Evolutionary conservation across 1,140 invertebrate genomes (phyloP), one percentile per base, ranked within the genome.

Genomic region (Drosophila melanogaster): DNA sequence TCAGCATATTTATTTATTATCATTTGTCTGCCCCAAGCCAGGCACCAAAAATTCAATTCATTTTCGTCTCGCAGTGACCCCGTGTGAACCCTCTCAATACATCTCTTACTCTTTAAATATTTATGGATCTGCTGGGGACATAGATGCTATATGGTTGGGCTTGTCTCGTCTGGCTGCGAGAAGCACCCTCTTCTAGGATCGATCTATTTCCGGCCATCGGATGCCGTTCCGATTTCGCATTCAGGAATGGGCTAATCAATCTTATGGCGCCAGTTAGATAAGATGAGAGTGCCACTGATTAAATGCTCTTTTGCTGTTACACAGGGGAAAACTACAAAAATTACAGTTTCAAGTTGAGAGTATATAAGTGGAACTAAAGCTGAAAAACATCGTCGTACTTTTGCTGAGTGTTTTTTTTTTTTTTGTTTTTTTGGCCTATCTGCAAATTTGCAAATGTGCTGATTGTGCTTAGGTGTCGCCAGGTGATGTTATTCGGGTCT

Each of bases 1-100:
- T 38, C 44, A 50, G 43, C 44, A 77, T 79, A 86, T 89, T 87
- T 89, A 87, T 86, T 86, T 87, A 83, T 86, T 86, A 83, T 87
- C 84, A 81, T 79, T 86, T 79, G 79, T 78, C 79, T 81, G 40
- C 60, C 61, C 22, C 22, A 47, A 47, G 24, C 6, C 46, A 47
- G 46, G n/a, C n/a, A n/a, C 47, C 70, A 56, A 50, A 73, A 73
- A 43, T 74, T 62, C 58, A 47, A 54, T 73, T 71, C 61, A 58
- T 55, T 54, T 75, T 54, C 46, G 41, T 43, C 40, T 37, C 24
- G 15, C 26, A 30, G 15, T 67, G 64, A 67, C 54, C 57, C 55
- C 40, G n/a, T 30, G 26, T 49, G 59, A 62, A 62, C 41, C 41
- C 43, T 24, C 49, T 14, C 37, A 14, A 30, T 30, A 10, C 30